phyloP scores from a whole-genome alignment of 2,888 invertebrate species.

The Sesia apiformis region DNA sequence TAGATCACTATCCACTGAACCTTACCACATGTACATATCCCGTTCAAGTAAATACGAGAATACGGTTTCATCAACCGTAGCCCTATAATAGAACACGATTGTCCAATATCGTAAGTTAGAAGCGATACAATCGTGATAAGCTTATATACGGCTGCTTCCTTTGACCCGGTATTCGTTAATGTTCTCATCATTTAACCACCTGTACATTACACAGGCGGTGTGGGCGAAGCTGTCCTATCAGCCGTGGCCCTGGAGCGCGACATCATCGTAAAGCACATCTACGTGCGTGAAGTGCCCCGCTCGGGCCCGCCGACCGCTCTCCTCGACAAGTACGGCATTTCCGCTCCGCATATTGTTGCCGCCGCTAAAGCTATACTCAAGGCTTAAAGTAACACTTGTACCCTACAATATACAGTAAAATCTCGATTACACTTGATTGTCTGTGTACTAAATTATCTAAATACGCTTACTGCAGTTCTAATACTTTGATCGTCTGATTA shows the following conservation, averaged over 20 bases:
- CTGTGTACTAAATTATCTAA: too few relatives aligned
- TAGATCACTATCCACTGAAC: too few relatives aligned
- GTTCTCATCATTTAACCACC: conserved; percentile 59
- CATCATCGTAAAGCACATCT: conserved; percentile 84
- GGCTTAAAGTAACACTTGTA: conserved; percentile 14
- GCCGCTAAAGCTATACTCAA: conserved; percentile 80
- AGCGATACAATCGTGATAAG: neutral
- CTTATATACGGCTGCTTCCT: too few relatives aligned
- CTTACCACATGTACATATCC: too few relatives aligned
- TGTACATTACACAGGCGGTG: conserved; percentile 59
- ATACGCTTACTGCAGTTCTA: too few relatives aligned
- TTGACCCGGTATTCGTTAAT: neutral
- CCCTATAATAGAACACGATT: too few relatives aligned
- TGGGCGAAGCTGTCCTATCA: conserved; percentile 95
- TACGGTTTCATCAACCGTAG: too few relatives aligned
- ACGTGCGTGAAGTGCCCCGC: conserved; percentile 88
- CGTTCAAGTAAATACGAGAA: too few relatives aligned
- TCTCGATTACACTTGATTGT: too few relatives aligned
- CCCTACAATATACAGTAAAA: neutral
- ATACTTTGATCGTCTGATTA: too few relatives aligned
- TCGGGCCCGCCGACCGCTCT: conserved; percentile 93
- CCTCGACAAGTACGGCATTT: conserved; percentile 92
- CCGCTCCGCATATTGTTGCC: conserved; percentile 83
- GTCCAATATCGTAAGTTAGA: neutral
- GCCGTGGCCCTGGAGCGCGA: conserved; percentile 83